Percentiles rank a stretch among this genome's conserved stretches.
phyloP scores from a whole-genome alignment of 2,888 invertebrate genomes.

The Chironomus tentans region DNA sequence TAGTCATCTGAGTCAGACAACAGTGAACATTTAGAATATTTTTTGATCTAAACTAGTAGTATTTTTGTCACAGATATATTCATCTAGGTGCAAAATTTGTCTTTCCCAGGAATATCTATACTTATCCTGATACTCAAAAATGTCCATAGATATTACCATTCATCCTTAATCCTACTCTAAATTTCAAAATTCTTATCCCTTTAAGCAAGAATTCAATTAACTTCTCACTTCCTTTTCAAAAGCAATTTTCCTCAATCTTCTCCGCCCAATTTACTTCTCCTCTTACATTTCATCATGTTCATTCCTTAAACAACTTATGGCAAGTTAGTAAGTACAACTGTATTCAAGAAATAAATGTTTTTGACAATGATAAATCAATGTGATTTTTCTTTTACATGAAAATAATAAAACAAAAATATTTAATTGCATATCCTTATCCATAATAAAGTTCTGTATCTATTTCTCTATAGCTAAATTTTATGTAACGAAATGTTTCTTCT shows the following conservation, averaged over 20 bases:
- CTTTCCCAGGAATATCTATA: no score
- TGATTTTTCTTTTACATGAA: neutral
- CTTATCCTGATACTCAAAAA: no score
- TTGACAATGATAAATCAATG: slow-evolving; percentile 27
- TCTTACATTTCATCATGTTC: neutral
- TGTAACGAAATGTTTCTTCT: neutral
- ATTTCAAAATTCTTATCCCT: neutral
- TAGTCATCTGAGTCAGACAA: no score
- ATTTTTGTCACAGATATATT: no score
- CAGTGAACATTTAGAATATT: no score
- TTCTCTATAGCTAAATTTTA: neutral
- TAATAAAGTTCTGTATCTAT: neutral
- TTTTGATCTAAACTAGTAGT: no score
- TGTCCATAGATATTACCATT: no score
- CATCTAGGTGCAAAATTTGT: no score
- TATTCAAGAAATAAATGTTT: slow-evolving; percentile 8
- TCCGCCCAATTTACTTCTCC: neutral
- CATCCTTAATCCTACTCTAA: no score
- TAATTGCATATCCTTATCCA: neutral
- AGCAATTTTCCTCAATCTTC: neutral
- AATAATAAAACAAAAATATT: neutral
- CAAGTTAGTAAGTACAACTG: neutral
- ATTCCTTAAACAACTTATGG: no score
- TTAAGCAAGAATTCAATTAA: slow-evolving; percentile 13
- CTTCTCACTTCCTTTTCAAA: neutral